Base-by-base conservation (phyloP, 2,888 invertebrate genomes). In the Tipula unca region DNA sequence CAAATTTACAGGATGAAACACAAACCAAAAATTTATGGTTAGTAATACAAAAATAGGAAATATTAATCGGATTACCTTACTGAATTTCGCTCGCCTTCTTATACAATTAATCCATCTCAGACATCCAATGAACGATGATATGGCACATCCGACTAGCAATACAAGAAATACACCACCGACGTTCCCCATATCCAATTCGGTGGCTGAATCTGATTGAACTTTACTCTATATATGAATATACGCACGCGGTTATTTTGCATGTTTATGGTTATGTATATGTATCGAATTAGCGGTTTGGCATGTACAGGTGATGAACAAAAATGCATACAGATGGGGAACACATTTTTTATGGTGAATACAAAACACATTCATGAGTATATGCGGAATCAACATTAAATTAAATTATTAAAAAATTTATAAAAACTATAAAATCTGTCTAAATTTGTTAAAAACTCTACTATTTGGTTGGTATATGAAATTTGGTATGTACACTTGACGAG, bases 121-220 rank as follows among this genome's bases (percentile, higher is more conserved):
- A 87, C 90, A 87, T 42, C 90, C 91, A 86, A 89, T 90, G 87
- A 89, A 83, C 86, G 89, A 89, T 87, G 90, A 91, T 84, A 90
- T 88, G 87, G 89, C 88, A 88, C 90, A 89, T 17, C 94, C 94
- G 87, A 91, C 91, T 48, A 93, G 90, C 85, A 94, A 90, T 83
- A 94, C 93, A 82, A 93, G 91, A 88, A 94, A 94, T 82, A 94
- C 93, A 87, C 94, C 94, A 85, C 93, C 93, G 29, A 94, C 92
- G 90, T 95, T 95, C 87, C 93, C 92, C 88, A 95, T 91, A 48
- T 93, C 93, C 87, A 95, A 90, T 85, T 91, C 90, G 25, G 89
- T 90, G 69, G 92, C 92, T 88, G 91, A 91, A 89, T 89, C 90
- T 89, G 89, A 84, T 85, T 85, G 36, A 20, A 20, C 88, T 85